Conservation (phyloP, 2,888 invertebrate species). For the Drosophila eohydei region DNA sequence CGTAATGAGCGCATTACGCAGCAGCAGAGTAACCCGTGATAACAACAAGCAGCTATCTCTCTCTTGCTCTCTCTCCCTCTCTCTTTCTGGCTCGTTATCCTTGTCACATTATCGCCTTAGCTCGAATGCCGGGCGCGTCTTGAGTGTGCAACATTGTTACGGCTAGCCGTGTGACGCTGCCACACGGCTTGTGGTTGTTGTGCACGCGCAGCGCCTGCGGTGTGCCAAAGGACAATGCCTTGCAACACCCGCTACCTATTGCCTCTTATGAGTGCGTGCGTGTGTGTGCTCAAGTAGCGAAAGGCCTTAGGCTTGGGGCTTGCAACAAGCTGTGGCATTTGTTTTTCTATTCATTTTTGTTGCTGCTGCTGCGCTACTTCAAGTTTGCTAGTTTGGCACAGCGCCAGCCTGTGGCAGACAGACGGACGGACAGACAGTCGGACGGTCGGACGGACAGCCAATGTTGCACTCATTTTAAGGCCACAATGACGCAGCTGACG, state of each 20-base stretch:
- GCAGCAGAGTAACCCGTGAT: conserved; percentile 45
- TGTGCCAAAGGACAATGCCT: conserved; percentile 64
- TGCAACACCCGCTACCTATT: conserved; percentile 16
- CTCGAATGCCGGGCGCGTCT: conserved; percentile 71
- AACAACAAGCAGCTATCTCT: conserved; percentile 57
- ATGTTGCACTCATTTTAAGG: conserved; percentile 78
- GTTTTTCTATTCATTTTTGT: conserved; percentile 33
- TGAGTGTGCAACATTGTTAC: conserved; percentile 77
- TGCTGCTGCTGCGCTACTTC: conserved; percentile 46
- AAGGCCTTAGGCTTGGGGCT: conserved; percentile 65
- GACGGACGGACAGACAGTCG: background rate
- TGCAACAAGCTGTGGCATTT: conserved; percentile 62
- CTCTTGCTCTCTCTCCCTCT: background rate
- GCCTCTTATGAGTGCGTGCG: conserved; percentile 12
- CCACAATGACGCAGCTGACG: conserved; percentile 71
- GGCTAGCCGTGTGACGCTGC: conserved; percentile 49
- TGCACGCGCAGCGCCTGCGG: conserved; percentile 73
- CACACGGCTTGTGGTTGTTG: conserved; percentile 57
- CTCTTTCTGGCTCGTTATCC: conserved; percentile 68
- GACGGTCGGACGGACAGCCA: conserved; percentile 50
- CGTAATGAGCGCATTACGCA: conserved; percentile 80
- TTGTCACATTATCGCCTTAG: conserved; percentile 81
- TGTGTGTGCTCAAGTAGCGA: conserved; percentile 73
- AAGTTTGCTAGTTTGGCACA: conserved; percentile 68
- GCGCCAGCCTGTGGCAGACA: conserved; percentile 65